A percentile compares a stretch with the other conserved stretches of the same genome.
Conservation (phyloP, 2,888 invertebrate genomes). For the Tuta absoluta region DNA sequence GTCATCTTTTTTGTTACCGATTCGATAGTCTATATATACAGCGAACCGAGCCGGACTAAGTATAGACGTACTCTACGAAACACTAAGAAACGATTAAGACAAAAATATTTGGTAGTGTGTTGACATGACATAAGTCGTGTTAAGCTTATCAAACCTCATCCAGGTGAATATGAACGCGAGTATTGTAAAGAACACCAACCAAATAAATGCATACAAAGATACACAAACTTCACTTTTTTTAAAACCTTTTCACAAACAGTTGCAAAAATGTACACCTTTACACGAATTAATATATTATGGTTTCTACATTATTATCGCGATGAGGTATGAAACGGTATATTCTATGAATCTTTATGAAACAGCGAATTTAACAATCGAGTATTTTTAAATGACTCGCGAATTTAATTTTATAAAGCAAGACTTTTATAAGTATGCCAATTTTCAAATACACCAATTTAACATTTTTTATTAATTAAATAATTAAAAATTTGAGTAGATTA, state of each 20-base stretch:
- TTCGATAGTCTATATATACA: conserved; percentile 43
- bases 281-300: conserved; percentile 22
- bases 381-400: conserved; percentile 8
- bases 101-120: conserved; percentile 53
- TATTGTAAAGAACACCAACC: conserved; percentile 20
- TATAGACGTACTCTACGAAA: conserved; percentile 49
- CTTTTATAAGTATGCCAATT: background rate
- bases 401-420: conserved; percentile 11
- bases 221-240: conserved; percentile 18
- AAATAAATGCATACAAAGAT: conserved; percentile 25
- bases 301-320: conserved; percentile 48
- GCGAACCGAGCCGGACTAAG: conserved; percentile 47
- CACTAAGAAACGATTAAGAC: conserved; percentile 48
- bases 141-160: background rate
- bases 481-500: conserved; percentile 17
- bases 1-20: conserved; percentile 25
- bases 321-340: conserved; percentile 64
- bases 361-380: conserved; percentile 21
- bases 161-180: background rate
- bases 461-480: background rate
- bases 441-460: conserved; percentile 7
- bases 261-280: conserved; percentile 21
- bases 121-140: conserved; percentile 33
- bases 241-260: conserved; percentile 30
- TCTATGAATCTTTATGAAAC: conserved; percentile 33